Conservation (phyloP, 2,888 invertebrate genomes). For the Caenorhabditis japonica region DNA sequence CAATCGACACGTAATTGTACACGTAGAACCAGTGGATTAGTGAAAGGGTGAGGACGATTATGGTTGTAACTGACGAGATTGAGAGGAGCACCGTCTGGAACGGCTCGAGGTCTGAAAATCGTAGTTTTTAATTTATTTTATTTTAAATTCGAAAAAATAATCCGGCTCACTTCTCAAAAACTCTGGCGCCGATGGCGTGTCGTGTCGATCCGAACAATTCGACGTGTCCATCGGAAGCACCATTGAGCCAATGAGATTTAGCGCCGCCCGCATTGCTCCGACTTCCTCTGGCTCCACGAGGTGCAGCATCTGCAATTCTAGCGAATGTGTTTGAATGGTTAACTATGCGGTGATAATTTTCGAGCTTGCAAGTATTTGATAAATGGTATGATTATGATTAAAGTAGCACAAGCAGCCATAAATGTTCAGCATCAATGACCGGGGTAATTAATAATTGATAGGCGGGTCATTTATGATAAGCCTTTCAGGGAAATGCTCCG, state of each 20-base stretch:
- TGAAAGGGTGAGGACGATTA: constrained; percentile 62
- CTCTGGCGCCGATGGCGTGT: constrained; percentile 61
- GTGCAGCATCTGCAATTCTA: too few species aligned
- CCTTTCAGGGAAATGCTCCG: too few species aligned
- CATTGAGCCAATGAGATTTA: constrained; percentile 52
- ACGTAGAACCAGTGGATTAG: constrained; percentile 66
- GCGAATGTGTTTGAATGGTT: too few species aligned
- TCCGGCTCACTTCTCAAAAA: constrained; percentile 58
- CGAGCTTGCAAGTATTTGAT: too few species aligned
- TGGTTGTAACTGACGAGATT: constrained; percentile 62
- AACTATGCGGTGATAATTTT: too few species aligned
- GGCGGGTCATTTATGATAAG: too few species aligned
- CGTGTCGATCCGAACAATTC: constrained; percentile 57
- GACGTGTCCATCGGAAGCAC: constrained; percentile 57
- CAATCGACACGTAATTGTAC: constrained; percentile 69
- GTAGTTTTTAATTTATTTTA: too few species aligned
- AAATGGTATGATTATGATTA: too few species aligned
- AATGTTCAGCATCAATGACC: too few species aligned
- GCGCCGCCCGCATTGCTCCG: constrained; percentile 43
- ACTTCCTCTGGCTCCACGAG: constrained; percentile 19
- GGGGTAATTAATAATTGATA: too few species aligned
- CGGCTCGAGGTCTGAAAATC: constrained; percentile 60
- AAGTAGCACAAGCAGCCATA: too few species aligned
- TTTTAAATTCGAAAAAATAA: too few species aligned
- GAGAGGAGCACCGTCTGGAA: constrained; percentile 69